Percentiles rank a stretch among this genome's conserved stretches.
Conservation (phyloP, 2,888 invertebrate genomes). For the Drosophila falleni region DNA sequence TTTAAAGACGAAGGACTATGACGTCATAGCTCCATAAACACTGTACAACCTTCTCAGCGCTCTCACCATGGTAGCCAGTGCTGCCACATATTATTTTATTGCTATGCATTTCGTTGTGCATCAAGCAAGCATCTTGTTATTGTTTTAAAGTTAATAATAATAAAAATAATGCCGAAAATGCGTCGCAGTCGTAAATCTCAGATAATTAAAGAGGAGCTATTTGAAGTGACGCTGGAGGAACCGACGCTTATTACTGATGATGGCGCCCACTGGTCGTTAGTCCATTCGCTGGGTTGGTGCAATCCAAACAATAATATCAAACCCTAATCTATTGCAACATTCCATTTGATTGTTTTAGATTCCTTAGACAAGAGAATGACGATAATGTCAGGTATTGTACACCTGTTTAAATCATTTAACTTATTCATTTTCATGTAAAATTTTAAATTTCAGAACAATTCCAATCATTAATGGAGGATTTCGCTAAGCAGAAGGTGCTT, state of each 20-base stretch:
- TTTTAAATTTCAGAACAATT: not conserved
- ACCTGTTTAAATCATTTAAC: not conserved
- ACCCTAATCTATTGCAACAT: not conserved
- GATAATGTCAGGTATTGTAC: not conserved
- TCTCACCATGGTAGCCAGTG: no score
- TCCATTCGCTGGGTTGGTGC: not conserved
- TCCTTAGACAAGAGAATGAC: not conserved
- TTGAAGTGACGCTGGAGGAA: slow-evolving; percentile 99
- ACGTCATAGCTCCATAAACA: not conserved
- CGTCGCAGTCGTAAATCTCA: slow-evolving; percentile 94
- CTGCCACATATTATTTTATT: no score
- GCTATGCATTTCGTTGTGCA: no score
- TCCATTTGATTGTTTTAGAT: not conserved
- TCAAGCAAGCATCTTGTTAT: not conserved
- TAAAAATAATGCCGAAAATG: slow-evolving; percentile 92
- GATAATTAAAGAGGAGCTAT: slow-evolving; percentile 99
- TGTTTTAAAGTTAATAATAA: not conserved
- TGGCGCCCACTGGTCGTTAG: not conserved
- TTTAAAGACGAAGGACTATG: not conserved
- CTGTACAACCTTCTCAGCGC: slow-evolving; percentile 14
- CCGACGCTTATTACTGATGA: slow-evolving; percentile 83
- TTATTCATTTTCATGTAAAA: not conserved
- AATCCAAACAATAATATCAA: no score
- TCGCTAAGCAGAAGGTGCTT: not conserved
- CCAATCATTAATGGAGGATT: not conserved